These are phyloP conservation scores for Hipparchia semele DNA, from an alignment of 2,888 invertebrate genomes.

Conservation along the genomic window DNA sequence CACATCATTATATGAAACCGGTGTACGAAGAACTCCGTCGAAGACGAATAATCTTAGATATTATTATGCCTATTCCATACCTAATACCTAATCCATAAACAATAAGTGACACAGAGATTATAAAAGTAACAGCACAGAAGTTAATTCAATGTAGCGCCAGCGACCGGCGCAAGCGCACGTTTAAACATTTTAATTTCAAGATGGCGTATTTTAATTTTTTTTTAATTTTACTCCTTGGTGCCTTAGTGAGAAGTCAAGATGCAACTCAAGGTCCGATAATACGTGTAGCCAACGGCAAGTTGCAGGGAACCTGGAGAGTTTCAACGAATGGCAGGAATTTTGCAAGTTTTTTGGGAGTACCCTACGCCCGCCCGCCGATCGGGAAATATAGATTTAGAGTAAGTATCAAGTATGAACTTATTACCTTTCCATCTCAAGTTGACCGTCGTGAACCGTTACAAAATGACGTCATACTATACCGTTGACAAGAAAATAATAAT, in stretches of 20 bases:
- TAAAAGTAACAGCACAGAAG: not conserved
- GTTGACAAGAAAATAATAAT: too few species aligned
- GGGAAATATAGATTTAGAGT: conserved; percentile 85
- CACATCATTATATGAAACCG: too few species aligned
- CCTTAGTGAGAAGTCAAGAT: conserved; percentile 49
- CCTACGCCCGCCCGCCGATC: conserved; percentile 86
- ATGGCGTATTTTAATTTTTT: conserved; percentile 54
- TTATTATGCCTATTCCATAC: too few species aligned
- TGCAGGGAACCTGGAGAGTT: conserved; percentile 68
- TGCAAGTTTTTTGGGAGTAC: conserved; percentile 85
- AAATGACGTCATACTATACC: too few species aligned
- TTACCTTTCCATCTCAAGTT: too few species aligned
- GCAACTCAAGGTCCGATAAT: conserved; percentile 57
- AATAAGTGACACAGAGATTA: not conserved
- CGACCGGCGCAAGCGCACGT: conserved; percentile 50
- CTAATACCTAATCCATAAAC: too few species aligned
- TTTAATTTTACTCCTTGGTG: conserved; percentile 46
- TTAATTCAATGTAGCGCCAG: conserved; percentile 3
- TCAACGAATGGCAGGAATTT: conserved; percentile 70
- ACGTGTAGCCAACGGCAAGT: conserved; percentile 59
- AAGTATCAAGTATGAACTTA: conserved; percentile 42
- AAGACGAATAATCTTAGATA: too few species aligned
- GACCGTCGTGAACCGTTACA: too few species aligned
- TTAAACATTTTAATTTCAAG: conserved; percentile 31
- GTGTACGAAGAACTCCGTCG: too few species aligned